phyloP scores from a whole-genome alignment of 2,888 invertebrate genomes.

The Stenotaenia linearis region DNA sequence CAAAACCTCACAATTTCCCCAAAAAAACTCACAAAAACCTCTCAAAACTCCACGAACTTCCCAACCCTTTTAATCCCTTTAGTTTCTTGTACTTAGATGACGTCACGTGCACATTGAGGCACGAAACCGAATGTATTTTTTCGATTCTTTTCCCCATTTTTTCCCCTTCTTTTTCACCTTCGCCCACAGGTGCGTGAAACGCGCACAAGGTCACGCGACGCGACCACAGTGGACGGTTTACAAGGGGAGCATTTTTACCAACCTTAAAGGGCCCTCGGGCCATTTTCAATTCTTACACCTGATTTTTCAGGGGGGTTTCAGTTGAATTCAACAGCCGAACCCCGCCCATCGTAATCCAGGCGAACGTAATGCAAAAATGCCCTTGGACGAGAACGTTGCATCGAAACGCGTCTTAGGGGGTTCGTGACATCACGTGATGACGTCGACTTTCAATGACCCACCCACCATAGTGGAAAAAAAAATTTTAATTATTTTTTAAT shows the following conservation, averaged over 20 bases:
- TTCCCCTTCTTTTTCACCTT: not conserved
- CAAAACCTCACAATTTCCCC: too few relatives aligned
- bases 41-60: too few relatives aligned
- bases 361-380: not conserved
- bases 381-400: slow-evolving; percentile 11
- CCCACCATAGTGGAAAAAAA: not conserved
- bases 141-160: not conserved
- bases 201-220: slow-evolving; percentile 15
- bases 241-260: not conserved
- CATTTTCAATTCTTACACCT: slow-evolving; percentile 15
- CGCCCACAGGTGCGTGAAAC: slow-evolving; percentile 19
- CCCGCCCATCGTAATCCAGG: slow-evolving; percentile 9
- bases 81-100: not conserved
- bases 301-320: not conserved
- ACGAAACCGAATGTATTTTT: not conserved
- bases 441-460: not conserved
- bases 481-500: not conserved
- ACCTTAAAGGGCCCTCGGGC: not conserved
- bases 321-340: not conserved
- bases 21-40: too few relatives aligned
- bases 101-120: not conserved
- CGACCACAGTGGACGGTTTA: not conserved
- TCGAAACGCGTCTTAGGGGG: not conserved
- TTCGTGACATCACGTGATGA: not conserved
- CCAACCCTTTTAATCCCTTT: too few relatives aligned